Percentiles rank a stretch among this genome's conserved stretches.
phyloP scores from a whole-genome alignment of 64 coral and sea anemone genomes.

The Stichodactyla helianthus region DNA sequence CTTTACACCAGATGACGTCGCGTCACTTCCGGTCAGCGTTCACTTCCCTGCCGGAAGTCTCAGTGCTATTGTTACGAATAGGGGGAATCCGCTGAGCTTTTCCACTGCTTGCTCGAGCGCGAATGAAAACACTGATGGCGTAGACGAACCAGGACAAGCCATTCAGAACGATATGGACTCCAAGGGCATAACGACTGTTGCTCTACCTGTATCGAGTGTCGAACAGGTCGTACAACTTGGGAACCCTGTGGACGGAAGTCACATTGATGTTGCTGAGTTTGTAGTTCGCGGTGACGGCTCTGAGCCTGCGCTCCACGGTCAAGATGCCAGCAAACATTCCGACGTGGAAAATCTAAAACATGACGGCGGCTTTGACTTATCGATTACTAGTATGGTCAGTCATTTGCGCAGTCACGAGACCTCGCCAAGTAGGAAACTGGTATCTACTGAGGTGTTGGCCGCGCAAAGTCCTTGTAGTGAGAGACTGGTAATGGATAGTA shows the following conservation, averaged over 20 bases:
- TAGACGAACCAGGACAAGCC: not conserved
- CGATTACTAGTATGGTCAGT: conserved; percentile 70
- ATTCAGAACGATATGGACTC: not conserved
- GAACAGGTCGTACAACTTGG: not conserved
- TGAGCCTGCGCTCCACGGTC: conserved; percentile 33
- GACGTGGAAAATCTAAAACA: conserved; percentile 47
- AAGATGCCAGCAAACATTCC: conserved; percentile 20
- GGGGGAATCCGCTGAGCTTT: conserved; percentile 42
- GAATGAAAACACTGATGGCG: not conserved
- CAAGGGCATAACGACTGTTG: not conserved
- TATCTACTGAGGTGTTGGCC: conserved; percentile 17
- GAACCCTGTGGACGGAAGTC: not conserved
- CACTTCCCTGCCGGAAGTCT: conserved; percentile 47
- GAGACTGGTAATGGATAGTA: conserved; percentile 20
- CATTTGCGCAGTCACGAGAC: conserved; percentile 43
- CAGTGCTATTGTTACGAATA: conserved; percentile 54
- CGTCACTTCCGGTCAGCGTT: conserved; percentile 52
- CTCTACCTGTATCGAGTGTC: not conserved
- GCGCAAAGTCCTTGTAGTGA: not conserved
- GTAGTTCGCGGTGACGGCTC: conserved; percentile 43
- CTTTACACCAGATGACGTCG: conserved; percentile 59
- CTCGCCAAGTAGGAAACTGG: conserved; percentile 17
- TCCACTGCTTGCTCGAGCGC: not conserved
- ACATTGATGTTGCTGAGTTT: conserved; percentile 72
- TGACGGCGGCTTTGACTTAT: conserved; percentile 67